Base-by-base conservation (phyloP, 2,113 vertebrate genomes). In the Epinephelus cyanopodus region DNA sequence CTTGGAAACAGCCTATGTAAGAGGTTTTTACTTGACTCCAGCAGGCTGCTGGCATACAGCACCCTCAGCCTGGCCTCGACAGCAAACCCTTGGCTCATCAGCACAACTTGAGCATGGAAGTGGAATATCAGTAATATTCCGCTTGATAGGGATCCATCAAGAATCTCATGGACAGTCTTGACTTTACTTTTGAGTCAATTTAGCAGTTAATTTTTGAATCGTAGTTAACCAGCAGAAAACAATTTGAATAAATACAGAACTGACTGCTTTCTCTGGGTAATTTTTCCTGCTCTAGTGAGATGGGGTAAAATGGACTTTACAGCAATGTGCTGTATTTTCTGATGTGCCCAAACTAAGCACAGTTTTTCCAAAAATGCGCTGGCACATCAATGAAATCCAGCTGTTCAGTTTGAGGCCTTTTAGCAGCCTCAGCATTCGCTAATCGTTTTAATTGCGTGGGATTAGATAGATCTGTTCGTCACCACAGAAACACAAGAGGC, bases 51-150 rank as follows among this genome's bases (percentile, higher is more conserved):
- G 89, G 77, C 88, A 69, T 15, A n/a, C 58, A 54, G 64, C 83
- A 42, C 39, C 45, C 60, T 65, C 80, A 58, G 79, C 50, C 53
- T 82, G 84, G 86, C 74, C 82, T 67, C 56, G 63, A 76, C 77
- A 70, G 75, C 66, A 84, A 86, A 80, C 62, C 73, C 80, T 84
- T 67, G 77, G 74, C 88, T 89, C 88, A 80, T 77, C 54, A 79
- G 70, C 60, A 65, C 53, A 60, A 72, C 65, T 78, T 71, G 25
- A 85, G 54, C 25, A 39, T 57, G 23, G 25, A 82, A 81, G 69
- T 72, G 76, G 69, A 79, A 74, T 86, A 81, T 83, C 82, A 85
- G 85, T 70, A 82, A 70, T 70, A 69, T 37, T 76, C 3, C 63
- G 11, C 76, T 82, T 13, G 71, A 58, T 15, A 68, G 18, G n/a